These are phyloP conservation scores for Delichon dasypus DNA, from an alignment of 2,797 vertebrate species.

Conservation along the genomic window DNA sequence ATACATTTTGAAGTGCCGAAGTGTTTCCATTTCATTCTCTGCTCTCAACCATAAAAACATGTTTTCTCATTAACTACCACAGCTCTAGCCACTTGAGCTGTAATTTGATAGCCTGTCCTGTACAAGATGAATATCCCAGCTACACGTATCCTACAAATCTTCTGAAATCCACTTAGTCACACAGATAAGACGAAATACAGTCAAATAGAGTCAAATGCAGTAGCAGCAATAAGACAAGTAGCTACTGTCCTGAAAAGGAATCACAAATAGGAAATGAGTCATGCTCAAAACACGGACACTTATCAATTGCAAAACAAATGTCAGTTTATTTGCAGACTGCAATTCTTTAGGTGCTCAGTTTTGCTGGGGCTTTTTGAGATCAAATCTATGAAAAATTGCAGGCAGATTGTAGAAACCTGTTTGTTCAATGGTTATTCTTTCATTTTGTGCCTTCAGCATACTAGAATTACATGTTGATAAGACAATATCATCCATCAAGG, in stretches of 20 bases:
- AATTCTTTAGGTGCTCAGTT: background rate
- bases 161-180: background rate
- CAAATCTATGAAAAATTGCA: background rate
- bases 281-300: background rate
- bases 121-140: background rate
- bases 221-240: background rate
- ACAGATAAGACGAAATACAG: background rate
- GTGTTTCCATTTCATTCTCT: background rate
- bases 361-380: background rate
- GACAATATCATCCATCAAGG: background rate
- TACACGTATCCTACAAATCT: background rate
- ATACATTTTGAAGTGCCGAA: background rate
- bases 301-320: background rate
- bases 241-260: background rate
- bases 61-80: background rate
- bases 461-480: background rate
- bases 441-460: background rate
- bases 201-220: background rate
- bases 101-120: background rate
- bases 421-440: background rate
- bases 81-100: background rate
- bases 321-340: background rate
- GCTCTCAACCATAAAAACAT: background rate
- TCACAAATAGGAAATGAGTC: background rate
- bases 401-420: background rate